Evolutionary conservation across 1,140 invertebrate genomes (phyloP), one percentile per base, ranked within the genome.

Genomic region (Pissodes strobi): DNA sequence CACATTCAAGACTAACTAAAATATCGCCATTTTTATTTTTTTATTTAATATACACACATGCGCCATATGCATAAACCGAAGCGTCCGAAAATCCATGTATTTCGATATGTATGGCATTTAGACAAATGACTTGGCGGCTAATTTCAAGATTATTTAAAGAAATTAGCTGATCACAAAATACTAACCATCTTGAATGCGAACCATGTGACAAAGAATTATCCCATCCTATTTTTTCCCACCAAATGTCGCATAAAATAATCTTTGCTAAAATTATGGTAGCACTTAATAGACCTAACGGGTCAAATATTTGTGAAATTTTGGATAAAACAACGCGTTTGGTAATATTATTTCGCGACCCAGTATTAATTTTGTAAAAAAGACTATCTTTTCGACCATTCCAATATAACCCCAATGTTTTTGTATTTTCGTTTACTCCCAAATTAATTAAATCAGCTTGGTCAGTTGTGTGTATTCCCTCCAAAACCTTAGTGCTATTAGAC

Each of bases 1-100:
- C 71, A 43, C 70, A 70, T 34, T 81, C 37, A 15, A 80, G 55
- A 15, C 34, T 49, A 0, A 67, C 64, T 2, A 56, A 34, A 6
- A 72, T 55, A 1, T 69, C 21, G 2, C 56, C 48, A 17, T 48
- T 22, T 45, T 38, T 17, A 52, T 67, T 56, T 19, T 21, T 41
- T 1, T 63, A 67, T 51, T 70, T 56, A 9, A 76, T 18, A 62
- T 34, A 34, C n/a, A n/a, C n/a, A n/a, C n/a, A n/a, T n/a, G n/a
- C n/a, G n/a, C n/a, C n/a, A n/a, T n/a, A n/a, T n/a, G n/a, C 30
- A n/a, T n/a, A 34, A 34, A n/a, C 30, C 6, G 30, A 34, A 34
- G 30, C 30, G 30, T 34, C 30, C n/a, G 30, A 34, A 34, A 34
- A 34, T n/a, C 30, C 30, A 34, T 34, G 30, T 34, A 34, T 34